Evolutionary conservation across 2,113 vertebrate species (phyloP), one percentile per base, ranked within the genome.

Genomic region (Misgurnus anguillicaudatus): DNA sequence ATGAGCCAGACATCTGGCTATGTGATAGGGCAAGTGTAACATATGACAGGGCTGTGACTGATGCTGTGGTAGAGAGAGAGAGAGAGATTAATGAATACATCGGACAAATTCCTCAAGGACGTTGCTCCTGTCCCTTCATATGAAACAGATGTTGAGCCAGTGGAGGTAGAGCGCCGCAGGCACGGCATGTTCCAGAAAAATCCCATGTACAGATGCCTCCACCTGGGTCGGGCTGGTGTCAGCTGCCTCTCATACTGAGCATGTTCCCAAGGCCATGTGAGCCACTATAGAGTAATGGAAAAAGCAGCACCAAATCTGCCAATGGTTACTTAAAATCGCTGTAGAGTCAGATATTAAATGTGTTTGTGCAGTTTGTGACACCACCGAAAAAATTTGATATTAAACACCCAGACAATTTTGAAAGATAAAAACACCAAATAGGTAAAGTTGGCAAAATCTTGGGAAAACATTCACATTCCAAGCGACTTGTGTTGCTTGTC

Each of bases 111-210:
- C 90, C 91, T 91, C 90, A 92, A 92, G 89, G 90, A 91, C 90
- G 24, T 86, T 86, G 82, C 39, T 78, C 87, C 84, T 81, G 86
- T 85, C 85, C 78, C 81, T 85, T 80, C 84, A 86, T 84, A 82
- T 42, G 84, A 84, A 85, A 90, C 91, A 93, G 91, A 93, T 93
- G 92, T 91, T 91, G 62, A 83, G 83, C 87, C 86, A 88, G 87
- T 80, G 85, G 82, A 87, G 89, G 88, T 87, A 87, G 86, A 78
- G 85, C 71, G 87, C 91, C 90, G 90, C 88, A 86, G 90, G 92
- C 91, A 83, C 82, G 79, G 87, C 85, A 85, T 88, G 91, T 85
- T 90, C 91, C 85, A 88, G 90, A 92, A 93, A 91, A 90, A 88
- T 78, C 81, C 79, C 51, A 57, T 69, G 86, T 90, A 83, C 92